Evolutionary conservation across 2,888 invertebrate species (phyloP), one percentile per base, ranked within the genome.

Genomic region (Pelosia muscerda): DNA sequence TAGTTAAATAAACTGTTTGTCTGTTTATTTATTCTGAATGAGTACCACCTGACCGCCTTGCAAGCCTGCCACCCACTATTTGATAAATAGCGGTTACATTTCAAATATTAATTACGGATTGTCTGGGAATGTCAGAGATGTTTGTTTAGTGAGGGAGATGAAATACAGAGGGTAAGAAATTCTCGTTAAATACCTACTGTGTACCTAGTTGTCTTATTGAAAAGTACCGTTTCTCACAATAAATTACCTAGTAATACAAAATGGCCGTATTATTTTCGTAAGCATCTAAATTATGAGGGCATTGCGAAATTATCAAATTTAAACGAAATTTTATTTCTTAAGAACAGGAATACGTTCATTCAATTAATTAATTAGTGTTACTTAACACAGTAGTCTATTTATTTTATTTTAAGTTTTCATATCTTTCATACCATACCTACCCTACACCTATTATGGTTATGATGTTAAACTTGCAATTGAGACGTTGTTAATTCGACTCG

Each of bases 111-210:
- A 64, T 64, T 57, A 64, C 57, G 26, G 26, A 2, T 26, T 57
- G 64, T 64, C 64, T 64, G 64, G n/a, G 57, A 57, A 64, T 64
- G 57, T 64, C 22, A 28, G 31, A 34, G 55, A 38, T 56, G 13
- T 63, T 56, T 56, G 25, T n/a, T 34, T 63, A 63, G 63, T 23
- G 25, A 56, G 56, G 34, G 63, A 38, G 59, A 59, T 59, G 59
- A 59, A 59, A 59, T 59, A 59, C 23, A 34, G 23, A 38, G 23
- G 23, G 25, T 23, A 19, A 38, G 6, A 5, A n/a, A 25, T 59
- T 15, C 19, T 59, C 23, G 9, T 0, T 5, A 19, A 59, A 15
- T 42, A 49, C n/a, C n/a, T n/a, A n/a, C 49, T 49, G 49, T 2
- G 49, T 42, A 19, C 5, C 49, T 49, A 49, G 49, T 1, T n/a